These are phyloP conservation scores for Clarias gariepinus DNA, from an alignment of 2,113 vertebrate genomes.

Conservation along the genomic window DNA sequence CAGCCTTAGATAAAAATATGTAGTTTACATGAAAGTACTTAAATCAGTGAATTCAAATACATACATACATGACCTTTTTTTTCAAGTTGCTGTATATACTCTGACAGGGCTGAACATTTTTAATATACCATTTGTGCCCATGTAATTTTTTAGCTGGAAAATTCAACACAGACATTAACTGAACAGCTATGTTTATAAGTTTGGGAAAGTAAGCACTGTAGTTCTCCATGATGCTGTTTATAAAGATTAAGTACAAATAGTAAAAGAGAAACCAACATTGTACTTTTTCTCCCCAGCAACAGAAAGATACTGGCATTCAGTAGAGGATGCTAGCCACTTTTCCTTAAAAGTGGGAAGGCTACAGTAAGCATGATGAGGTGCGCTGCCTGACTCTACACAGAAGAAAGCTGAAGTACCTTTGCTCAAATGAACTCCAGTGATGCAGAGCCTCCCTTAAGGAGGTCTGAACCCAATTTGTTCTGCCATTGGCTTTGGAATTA, in stretches of 20 bases:
- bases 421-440: conserved; percentile 61
- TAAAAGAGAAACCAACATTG: conserved; percentile 4
- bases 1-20: background rate
- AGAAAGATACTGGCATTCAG: conserved; percentile 10
- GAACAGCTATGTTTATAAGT: background rate
- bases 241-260: background rate
- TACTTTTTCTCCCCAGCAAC: background rate
- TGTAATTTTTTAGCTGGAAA: background rate
- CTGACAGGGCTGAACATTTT: conserved; percentile 18
- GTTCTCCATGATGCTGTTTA: background rate
- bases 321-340: background rate
- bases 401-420: conserved; percentile 61
- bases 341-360: conserved; percentile 14
- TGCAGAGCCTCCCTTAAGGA: conserved; percentile 57
- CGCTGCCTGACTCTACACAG: conserved; percentile 56
- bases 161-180: conserved; percentile 13
- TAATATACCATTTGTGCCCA: background rate
- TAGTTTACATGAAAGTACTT: background rate
- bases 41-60: background rate
- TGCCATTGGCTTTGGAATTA: conserved; percentile 58
- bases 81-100: conserved; percentile 39
- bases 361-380: conserved; percentile 31
- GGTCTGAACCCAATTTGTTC: conserved; percentile 59
- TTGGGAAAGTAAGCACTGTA: background rate
- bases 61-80: background rate